Percentiles rank a stretch among this genome's conserved stretches.
Evolutionary conservation across 1,140 invertebrate species (phyloP).

Genomic region (Coenobita brevimanus): DNA sequence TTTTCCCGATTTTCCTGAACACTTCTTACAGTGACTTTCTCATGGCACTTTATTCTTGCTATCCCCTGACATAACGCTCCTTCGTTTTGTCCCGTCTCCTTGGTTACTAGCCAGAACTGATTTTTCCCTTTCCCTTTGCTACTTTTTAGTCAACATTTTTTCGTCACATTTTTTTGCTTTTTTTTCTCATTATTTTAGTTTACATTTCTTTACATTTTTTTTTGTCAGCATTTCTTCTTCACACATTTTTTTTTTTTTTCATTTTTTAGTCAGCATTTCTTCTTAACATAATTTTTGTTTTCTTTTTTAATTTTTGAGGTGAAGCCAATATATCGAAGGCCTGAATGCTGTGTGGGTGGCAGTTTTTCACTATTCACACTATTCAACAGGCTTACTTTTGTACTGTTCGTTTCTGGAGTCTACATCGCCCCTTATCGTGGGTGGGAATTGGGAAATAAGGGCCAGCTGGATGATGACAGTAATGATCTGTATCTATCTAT

Average conservation of each 20-base stretch:
- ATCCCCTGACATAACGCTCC: neutral
- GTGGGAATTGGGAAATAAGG: neutral
- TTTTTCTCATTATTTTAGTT: conserved; percentile 6
- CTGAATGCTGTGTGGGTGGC: neutral
- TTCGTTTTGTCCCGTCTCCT: neutral
- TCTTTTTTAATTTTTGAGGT: neutral
- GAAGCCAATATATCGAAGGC: neutral
- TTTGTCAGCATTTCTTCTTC: neutral
- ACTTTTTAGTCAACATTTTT: neutral
- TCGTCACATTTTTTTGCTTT: neutral
- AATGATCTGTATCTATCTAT: no score
- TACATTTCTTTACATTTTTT: neutral
- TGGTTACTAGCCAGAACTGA: neutral
- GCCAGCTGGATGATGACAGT: neutral
- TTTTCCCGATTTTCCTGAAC: neutral
- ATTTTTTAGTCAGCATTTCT: neutral
- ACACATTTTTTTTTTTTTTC: neutral
- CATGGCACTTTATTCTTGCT: neutral
- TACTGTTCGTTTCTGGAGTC: no score
- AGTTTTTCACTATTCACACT: neutral
- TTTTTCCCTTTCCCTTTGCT: neutral
- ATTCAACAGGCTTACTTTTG: neutral
- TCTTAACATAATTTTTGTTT: neutral
- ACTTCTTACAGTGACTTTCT: neutral
- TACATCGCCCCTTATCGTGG: neutral